Evolutionary conservation across 2,113 vertebrate species (phyloP), one percentile per base, ranked within the genome.

Genomic region (Chloropsis hardwickii): DNA sequence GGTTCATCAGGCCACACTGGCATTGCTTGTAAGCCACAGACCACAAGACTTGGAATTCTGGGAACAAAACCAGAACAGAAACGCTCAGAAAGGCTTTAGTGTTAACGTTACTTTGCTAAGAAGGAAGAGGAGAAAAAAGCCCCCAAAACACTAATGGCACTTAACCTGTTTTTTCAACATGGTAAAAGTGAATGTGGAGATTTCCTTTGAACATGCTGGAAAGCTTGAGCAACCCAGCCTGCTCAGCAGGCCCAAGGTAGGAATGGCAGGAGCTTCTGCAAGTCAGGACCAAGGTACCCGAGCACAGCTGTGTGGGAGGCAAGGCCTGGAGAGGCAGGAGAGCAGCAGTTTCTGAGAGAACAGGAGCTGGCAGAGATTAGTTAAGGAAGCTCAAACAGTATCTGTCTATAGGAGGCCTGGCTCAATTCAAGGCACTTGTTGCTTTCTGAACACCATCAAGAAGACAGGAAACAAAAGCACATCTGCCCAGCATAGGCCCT

Each of bases 221-320:
- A 89, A 82, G 48, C 5, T 83, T 91, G 82, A 88, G 88, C 67
- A 90, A 91, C 35, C 33, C 62, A 80, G 84, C 35, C 58, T 69
- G 78, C 89, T 88, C 70, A 51, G 84, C 90, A 94, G 81, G 53
- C 40, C 57, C 58, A 20, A 61, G 64, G 40, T 54, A 64, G 67
- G 90, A 77, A 94, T 44, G 71, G 85, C 84, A 95, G 87, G n/a
- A 92, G 66, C 73, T 79, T 77, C 77, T 89, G 64, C 91, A 89
- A 86, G 86, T 87, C 84, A 94, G 83, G 53, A 81, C 53, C 10
- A 8, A 92, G 83, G 89, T 8, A 74, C 57, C 70, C 19, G 67
- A 69, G 85, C 62, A 48, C 79, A 76, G 71, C 54, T 71, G 86
- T 53, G 72, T 87, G 77, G 91, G 89, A 94, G 53, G 86, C 47